phyloP scores from a whole-genome alignment of 2,888 invertebrate species.

The Eupithecia insigniata region DNA sequence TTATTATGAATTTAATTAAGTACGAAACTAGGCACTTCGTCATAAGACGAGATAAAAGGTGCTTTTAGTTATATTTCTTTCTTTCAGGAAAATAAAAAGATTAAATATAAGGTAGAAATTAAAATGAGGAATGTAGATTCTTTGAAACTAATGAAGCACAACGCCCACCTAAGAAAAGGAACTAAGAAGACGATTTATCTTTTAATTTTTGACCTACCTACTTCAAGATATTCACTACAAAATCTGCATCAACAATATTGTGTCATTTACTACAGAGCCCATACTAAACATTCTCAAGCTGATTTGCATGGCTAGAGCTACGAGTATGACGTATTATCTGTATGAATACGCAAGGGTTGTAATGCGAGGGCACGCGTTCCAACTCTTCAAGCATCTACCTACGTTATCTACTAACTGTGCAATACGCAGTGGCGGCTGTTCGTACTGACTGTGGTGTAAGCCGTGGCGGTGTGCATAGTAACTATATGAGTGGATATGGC shows the following conservation, averaged over 20 bases:
- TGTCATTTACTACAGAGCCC: neutral
- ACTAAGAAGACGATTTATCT: neutral
- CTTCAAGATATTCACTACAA: neutral
- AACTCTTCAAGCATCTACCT: slow-evolving; percentile 24
- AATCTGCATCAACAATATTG: neutral
- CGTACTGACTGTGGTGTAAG: slow-evolving; percentile 16
- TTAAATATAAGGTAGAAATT: neutral
- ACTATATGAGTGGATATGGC: slow-evolving; percentile 27
- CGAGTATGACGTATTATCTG: slow-evolving; percentile 59
- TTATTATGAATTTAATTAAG: slow-evolving; percentile 72
- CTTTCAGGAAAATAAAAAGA: slow-evolving; percentile 7
- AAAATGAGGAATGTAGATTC: neutral
- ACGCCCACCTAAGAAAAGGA: neutral
- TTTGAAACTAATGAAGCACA: neutral
- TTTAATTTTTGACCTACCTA: neutral
- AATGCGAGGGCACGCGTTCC: slow-evolving; percentile 63
- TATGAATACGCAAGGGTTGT: slow-evolving; percentile 81
- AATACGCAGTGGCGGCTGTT: slow-evolving; percentile 11
- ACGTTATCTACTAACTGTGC: slow-evolving; percentile 16
- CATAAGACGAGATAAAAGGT: slow-evolving; percentile 18
- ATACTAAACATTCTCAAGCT: slow-evolving; percentile 15
- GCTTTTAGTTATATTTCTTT: slow-evolving; percentile 8
- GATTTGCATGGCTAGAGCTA: slow-evolving; percentile 43
- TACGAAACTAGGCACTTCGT: slow-evolving; percentile 47
- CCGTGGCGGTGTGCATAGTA: slow-evolving; percentile 18